Evolutionary conservation across 2,797 vertebrate genomes (phyloP).

Genomic region (Chlorospingus semifuscus): DNA sequence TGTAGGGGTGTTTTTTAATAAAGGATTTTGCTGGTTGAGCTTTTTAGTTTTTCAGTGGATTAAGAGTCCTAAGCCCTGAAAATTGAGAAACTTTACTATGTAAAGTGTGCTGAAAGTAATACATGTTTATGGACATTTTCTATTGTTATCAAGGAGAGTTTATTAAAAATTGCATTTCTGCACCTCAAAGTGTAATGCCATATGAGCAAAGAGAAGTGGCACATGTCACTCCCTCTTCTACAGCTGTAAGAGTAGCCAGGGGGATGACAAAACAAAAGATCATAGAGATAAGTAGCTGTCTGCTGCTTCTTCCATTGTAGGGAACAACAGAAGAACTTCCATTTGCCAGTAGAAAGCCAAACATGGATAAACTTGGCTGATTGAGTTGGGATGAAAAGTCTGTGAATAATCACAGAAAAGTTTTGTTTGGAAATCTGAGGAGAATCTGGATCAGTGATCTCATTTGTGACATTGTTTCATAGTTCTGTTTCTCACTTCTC

Average conservation of each 20-base stretch:
- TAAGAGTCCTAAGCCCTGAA: neutral
- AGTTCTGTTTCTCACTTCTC: neutral
- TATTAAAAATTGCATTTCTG: neutral
- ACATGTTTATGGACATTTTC: neutral
- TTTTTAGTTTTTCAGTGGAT: neutral
- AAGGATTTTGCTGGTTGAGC: neutral
- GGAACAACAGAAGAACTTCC: neutral
- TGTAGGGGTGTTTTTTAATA: neutral
- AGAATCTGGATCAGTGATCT: neutral
- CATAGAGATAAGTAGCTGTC: neutral
- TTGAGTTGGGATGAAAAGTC: neutral
- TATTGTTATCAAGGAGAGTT: neutral
- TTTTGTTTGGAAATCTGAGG: neutral
- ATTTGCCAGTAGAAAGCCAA: neutral
- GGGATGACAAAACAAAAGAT: neutral
- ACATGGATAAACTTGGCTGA: neutral
- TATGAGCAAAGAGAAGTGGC: neutral
- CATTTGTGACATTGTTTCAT: neutral
- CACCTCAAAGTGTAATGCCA: neutral
- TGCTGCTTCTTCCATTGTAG: neutral
- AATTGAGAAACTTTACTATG: neutral
- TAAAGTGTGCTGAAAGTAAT: neutral
- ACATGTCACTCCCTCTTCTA: neutral
- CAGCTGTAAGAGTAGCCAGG: neutral
- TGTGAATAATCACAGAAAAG: neutral